Percentiles rank a stretch among this genome's conserved stretches.
These are phyloP conservation scores for Sparus aurata DNA, from an alignment of 2,797 vertebrate species.

Conservation along the genomic window DNA sequence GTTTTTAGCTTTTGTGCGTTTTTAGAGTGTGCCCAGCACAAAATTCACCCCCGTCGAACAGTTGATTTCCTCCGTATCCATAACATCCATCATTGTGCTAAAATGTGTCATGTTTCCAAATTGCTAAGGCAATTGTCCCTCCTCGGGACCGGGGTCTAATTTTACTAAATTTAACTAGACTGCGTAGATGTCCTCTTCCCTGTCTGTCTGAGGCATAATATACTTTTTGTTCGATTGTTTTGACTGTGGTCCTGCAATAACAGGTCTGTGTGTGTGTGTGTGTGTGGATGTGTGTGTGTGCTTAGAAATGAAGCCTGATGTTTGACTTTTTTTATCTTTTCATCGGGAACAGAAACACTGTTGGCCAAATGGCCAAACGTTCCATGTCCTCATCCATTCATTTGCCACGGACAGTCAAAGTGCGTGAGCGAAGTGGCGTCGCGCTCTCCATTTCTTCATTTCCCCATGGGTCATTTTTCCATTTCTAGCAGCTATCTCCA, in stretches of 20 bases:
- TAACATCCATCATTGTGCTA: neutral
- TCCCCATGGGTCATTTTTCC: neutral
- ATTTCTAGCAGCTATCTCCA: too few species aligned
- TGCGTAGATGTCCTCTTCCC: neutral
- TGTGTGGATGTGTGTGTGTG: neutral
- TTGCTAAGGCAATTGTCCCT: neutral
- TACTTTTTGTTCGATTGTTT: neutral
- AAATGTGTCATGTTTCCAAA: neutral
- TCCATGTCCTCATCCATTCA: neutral
- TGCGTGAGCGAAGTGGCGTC: neutral
- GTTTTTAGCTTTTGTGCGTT: neutral
- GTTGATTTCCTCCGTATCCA: too few species aligned
- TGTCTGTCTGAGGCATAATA: neutral
- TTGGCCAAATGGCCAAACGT: neutral
- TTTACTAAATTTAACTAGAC: constrained; percentile 1
- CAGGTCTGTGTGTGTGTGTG: neutral
- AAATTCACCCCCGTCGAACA: too few species aligned
- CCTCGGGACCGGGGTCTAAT: neutral
- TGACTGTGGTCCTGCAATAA: neutral
- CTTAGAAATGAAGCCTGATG: too few species aligned
- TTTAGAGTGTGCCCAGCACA: neutral
- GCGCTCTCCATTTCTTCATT: neutral
- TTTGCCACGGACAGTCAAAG: neutral
- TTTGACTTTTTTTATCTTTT: constrained; percentile 2
- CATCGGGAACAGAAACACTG: neutral